phyloP scores from a whole-genome alignment of 2,113 vertebrate genomes.

The Tympanuchus pallidicinctus region DNA sequence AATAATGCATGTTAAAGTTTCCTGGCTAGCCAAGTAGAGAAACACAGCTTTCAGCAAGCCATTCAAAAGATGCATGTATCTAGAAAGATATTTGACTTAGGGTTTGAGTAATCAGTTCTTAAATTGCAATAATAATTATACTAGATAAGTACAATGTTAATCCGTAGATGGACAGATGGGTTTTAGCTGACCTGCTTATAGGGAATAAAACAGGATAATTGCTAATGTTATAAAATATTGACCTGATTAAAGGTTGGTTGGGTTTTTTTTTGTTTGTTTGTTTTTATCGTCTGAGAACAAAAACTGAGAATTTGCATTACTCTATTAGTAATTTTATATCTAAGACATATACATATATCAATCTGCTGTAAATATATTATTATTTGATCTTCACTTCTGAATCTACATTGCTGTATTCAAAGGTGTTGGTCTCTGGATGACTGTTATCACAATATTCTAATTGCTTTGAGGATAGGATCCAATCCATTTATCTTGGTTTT shows the following conservation, averaged over 20 bases:
- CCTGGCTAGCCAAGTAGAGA: background rate
- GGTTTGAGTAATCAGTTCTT: conserved; percentile 61
- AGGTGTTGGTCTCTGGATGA: background rate
- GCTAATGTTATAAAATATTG: conserved; percentile 43
- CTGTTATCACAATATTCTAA: background rate
- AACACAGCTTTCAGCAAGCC: background rate
- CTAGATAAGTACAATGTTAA: conserved; percentile 24
- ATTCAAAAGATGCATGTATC: background rate
- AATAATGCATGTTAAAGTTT: conserved; percentile 3
- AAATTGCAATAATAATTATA: conserved; percentile 70
- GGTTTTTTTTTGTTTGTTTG: background rate
- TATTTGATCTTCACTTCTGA: background rate
- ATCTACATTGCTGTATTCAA: background rate
- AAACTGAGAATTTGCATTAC: background rate
- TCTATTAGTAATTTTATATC: background rate
- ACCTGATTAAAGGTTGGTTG: conserved; percentile 19
- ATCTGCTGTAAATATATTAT: background rate
- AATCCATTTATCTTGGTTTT: background rate
- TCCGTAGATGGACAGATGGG: conserved; percentile 54
- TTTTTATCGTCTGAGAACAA: background rate
- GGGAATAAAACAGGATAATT: conserved; percentile 54
- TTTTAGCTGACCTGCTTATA: conserved; percentile 48
- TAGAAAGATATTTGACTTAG: conserved; percentile 9
- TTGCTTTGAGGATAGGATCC: background rate
- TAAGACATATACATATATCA: background rate